Percentiles rank a stretch among this genome's conserved stretches.
Evolutionary conservation across 2,113 vertebrate genomes (phyloP).

Genomic region (Elachura formosa): DNA sequence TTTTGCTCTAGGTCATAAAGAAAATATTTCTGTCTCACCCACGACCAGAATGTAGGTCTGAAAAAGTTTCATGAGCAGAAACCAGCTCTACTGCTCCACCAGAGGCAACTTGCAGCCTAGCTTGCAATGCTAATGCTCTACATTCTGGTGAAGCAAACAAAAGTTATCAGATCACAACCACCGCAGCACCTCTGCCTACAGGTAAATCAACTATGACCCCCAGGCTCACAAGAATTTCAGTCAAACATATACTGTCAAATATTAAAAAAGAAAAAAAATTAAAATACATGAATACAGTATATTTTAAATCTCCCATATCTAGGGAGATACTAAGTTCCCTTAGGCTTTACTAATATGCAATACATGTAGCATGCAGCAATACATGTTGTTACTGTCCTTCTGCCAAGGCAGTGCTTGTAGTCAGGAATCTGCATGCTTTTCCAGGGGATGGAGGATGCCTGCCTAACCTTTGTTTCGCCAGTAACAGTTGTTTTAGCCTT

Average conservation of each 20-base stretch:
- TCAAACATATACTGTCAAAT: not conserved
- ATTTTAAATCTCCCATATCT: not conserved
- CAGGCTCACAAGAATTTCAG: not conserved
- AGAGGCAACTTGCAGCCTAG: not conserved
- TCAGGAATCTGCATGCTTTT: not conserved
- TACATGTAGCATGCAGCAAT: too few species aligned
- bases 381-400: not conserved
- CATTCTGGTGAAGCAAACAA: not conserved
- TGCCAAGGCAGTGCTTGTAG: not conserved
- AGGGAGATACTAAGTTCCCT: not conserved
- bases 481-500: not conserved
- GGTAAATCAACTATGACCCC: rapidly evolving
- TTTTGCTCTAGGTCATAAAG: not conserved
- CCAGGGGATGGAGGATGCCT: not conserved
- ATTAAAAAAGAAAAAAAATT: not conserved
- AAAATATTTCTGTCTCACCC: not conserved
- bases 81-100: not conserved
- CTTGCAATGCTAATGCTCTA: not conserved
- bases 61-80: not conserved
- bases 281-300: not conserved
- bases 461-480: not conserved
- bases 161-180: not conserved
- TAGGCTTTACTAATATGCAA: not conserved
- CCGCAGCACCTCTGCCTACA: not conserved
- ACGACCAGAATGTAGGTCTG: not conserved